phyloP scores from a whole-genome alignment of 2,113 vertebrate species.

The Neotoma lepida region DNA sequence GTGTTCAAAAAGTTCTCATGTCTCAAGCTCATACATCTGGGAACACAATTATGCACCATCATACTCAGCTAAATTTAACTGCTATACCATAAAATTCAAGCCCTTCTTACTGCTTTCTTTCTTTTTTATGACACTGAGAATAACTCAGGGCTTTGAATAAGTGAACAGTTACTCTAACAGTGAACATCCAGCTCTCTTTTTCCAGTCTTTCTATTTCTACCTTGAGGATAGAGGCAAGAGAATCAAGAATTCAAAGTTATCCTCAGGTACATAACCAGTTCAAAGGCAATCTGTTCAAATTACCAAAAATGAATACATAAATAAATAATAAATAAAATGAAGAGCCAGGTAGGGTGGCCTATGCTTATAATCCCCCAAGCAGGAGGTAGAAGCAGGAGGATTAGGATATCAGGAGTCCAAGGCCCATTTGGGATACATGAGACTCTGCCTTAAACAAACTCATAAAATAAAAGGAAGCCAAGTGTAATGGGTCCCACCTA shows the following conservation, averaged over 20 bases:
- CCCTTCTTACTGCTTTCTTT: background rate
- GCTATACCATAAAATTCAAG: background rate
- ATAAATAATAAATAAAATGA: background rate
- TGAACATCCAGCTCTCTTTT: background rate
- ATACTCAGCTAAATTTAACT: background rate
- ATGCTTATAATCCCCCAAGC: background rate
- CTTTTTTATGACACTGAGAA: background rate
- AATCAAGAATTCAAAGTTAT: background rate
- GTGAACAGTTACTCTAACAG: background rate
- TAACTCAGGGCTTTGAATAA: background rate
- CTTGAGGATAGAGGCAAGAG: background rate
- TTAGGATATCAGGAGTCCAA: background rate
- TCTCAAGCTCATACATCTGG: background rate
- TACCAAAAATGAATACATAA: background rate
- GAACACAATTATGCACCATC: background rate
- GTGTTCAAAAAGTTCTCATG: background rate
- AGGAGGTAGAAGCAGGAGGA: background rate
- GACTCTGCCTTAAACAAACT: background rate
- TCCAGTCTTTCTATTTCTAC: background rate
- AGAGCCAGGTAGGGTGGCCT: background rate
- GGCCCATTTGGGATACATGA: background rate
- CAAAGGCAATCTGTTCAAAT: background rate
- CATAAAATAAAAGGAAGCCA: background rate
- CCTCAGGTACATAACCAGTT: background rate
- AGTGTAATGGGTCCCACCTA: too few species aligned